phyloP scores from a whole-genome alignment of 2,113 vertebrate genomes.

The Progne subis region DNA sequence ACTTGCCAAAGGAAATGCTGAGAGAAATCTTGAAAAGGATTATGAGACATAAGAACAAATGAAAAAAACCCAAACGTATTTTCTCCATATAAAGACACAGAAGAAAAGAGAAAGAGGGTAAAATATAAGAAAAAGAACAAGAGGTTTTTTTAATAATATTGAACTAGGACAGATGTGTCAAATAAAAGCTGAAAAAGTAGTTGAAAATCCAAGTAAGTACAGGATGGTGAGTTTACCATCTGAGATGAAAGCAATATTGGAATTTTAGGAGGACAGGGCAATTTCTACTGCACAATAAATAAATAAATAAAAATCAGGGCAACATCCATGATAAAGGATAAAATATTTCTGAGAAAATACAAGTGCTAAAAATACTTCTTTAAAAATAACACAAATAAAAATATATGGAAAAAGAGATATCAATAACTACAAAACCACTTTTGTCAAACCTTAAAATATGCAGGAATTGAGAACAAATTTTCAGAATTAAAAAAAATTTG shows the following conservation, averaged over 20 bases:
- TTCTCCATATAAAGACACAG: neutral
- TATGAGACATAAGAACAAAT: neutral
- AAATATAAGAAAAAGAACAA: neutral
- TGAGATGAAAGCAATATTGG: neutral
- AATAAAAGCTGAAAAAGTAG: neutral
- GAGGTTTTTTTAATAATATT: neutral
- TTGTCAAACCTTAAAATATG: neutral
- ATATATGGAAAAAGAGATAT: neutral
- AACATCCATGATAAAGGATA: neutral
- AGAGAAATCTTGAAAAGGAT: neutral
- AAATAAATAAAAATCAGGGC: neutral
- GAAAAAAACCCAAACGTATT: rapidly evolving
- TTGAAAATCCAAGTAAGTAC: neutral
- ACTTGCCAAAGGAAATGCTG: neutral
- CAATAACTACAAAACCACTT: neutral
- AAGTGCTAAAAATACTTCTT: neutral
- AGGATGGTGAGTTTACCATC: neutral
- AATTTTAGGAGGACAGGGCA: neutral
- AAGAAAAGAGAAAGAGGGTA: neutral
- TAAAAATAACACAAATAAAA: neutral
- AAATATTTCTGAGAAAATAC: neutral
- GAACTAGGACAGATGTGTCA: neutral
- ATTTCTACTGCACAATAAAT: neutral
- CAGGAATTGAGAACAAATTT: neutral
- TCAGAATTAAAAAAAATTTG: neutral